Evolutionary conservation across 2,797 vertebrate species (phyloP).

Genomic region (Macropus fuliginosus): DNA sequence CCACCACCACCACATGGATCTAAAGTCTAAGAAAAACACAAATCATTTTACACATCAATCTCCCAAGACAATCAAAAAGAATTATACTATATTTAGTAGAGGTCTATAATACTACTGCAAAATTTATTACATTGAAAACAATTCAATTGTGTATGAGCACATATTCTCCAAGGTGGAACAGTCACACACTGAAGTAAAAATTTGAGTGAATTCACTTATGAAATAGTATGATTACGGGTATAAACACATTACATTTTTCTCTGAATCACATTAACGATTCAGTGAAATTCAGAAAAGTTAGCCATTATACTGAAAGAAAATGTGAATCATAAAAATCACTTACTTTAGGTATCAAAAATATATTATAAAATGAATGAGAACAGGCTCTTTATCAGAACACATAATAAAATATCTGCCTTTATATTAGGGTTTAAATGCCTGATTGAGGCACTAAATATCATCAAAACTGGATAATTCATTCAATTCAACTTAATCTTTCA

Average conservation of each 20-base stretch:
- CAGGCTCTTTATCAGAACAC: neutral
- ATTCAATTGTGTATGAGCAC: neutral
- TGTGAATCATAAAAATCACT: conserved; percentile 38
- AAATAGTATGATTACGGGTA: neutral
- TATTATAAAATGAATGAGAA: neutral
- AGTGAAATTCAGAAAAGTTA: conserved; percentile 44
- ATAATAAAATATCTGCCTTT: conserved; percentile 19
- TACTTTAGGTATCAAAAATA: conserved; percentile 43
- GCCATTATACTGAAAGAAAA: conserved; percentile 43
- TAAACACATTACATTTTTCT: neutral
- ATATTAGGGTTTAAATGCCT: neutral
- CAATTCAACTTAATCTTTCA: conserved; percentile 20
- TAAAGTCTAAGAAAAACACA: conserved; percentile 59
- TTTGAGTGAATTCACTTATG: neutral
- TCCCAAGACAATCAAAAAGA: neutral
- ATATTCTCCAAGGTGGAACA: neutral
- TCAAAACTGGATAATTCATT: neutral
- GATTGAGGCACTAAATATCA: conserved; percentile 6
- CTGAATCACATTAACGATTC: conserved; percentile 23
- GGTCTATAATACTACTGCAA: conserved; percentile 36
- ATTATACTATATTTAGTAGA: conserved; percentile 9
- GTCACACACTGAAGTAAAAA: neutral
- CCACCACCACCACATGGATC: conserved; percentile 30
- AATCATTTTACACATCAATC: conserved; percentile 21
- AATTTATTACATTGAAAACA: conserved; percentile 8